Percentiles rank a stretch among this genome's conserved stretches.
Evolutionary conservation across 2,888 invertebrate genomes (phyloP).

Genomic region (Apodemia arnacis): DNA sequence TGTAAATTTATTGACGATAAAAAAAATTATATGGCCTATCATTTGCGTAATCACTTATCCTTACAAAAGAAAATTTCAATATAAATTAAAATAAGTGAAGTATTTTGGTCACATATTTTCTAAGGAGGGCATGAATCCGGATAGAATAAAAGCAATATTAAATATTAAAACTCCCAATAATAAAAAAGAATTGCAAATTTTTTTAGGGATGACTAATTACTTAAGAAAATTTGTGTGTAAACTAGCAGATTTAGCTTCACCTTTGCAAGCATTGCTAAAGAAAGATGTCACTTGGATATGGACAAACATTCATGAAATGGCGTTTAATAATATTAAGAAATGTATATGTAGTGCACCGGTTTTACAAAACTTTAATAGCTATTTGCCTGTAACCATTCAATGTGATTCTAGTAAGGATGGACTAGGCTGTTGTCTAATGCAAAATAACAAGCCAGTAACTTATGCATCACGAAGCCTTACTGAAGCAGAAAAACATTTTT

Average conservation of each 20-base stretch:
- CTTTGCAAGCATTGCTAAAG: conserved; percentile 47
- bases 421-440: conserved; percentile 59
- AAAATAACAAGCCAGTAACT: conserved; percentile 64
- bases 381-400: background rate
- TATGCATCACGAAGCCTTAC: conserved; percentile 50
- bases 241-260: conserved; percentile 47
- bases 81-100: conserved; percentile 70
- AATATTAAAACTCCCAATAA: conserved; percentile 69
- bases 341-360: conserved; percentile 27
- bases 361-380: conserved; percentile 54
- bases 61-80: conserved; percentile 78
- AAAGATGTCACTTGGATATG: conserved; percentile 64
- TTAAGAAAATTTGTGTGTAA: conserved; percentile 57
- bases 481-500: conserved; percentile 40
- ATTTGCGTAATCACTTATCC: too few species aligned
- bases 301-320: conserved; percentile 34
- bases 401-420: conserved; percentile 9
- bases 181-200: conserved; percentile 62
- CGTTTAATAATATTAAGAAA: conserved; percentile 51
- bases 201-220: conserved; percentile 71
- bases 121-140: conserved; percentile 63
- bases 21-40: too few species aligned
- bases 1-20: too few species aligned
- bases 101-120: conserved; percentile 55
- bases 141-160: conserved; percentile 59